Evolutionary conservation across 2,888 invertebrate genomes (phyloP), one percentile per base, ranked within the genome.

Genomic region (Schrankia costaestrigalis): DNA sequence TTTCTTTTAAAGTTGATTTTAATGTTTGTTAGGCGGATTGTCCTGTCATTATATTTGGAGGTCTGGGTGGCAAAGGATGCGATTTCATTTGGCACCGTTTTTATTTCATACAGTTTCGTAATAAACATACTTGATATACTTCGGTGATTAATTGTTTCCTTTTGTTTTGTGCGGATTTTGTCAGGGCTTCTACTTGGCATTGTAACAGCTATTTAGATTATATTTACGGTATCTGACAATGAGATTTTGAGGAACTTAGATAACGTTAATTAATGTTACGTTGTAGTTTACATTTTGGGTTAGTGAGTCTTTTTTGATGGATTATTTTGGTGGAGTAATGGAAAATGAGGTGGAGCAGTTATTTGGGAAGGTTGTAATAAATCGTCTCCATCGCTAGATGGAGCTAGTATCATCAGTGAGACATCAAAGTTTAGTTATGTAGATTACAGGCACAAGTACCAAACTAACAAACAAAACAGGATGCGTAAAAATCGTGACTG

Each of bases 21-120:
- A 28, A 31, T 24, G n/a, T 38, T 26, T 45, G 22, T 44, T 57
- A 39, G 57, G 49, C 41, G 41, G 53, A 44, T 58, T 65, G 78
- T 79, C 81, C 77, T 79, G 79, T 69, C 62, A 78, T 81, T 80
- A 81, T 41, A 35, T 74, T 74, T 74, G 71, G 73, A 82, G 80
- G 81, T 67, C 67, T 64, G 47, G n/a, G 52, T 63, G 59, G 55
- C 56, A 30, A 49, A 75, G 79, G 79, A 79, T 73, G 39, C 73
- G 78, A 71, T 83, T 83, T 81, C 78, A 58, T 77, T 79, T 70
- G 70, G 58, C 69, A 70, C 52, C 52, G 57, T 61, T 59, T 55
- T 60, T 55, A 50, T 43, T 48, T 33, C 38, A 39, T 44, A 47
- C 46, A 26, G 42, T 62, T 64, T 57, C 51, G 50, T 47, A 66